Evolutionary conservation across 2,888 invertebrate genomes (phyloP), one percentile per base, ranked within the genome.

Genomic region (Leucoma salicis): DNA sequence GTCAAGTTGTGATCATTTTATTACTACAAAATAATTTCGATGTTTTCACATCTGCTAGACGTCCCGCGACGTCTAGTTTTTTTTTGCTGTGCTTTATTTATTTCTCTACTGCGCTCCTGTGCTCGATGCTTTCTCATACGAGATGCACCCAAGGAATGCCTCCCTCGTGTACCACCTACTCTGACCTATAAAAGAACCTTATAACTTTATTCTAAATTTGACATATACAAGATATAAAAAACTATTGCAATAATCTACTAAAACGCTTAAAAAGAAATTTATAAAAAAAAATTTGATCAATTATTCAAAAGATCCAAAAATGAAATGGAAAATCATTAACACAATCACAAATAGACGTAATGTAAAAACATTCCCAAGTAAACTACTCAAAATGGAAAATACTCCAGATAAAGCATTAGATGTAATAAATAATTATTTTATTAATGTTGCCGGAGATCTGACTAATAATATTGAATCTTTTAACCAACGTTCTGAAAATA

Each of bases 141-240:
- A n/a, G n/a, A n/a, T n/a, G n/a, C n/a, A n/a, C n/a, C n/a, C n/a
- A n/a, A n/a, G n/a, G n/a, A n/a, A n/a, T n/a, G n/a, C n/a, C n/a
- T n/a, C n/a, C n/a, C n/a, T n/a, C n/a, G n/a, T n/a, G n/a, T n/a
- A n/a, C n/a, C n/a, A n/a, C n/a, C n/a, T n/a, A n/a, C n/a, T n/a
- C n/a, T n/a, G n/a, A n/a, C n/a, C n/a, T 1, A 34, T 21, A 24
- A 24, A 4, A 2, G 34, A 34, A 1, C 32, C 32, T 3, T 6
- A 15, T 1, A 32, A 32, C 7, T n/a, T 3, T 2, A 16, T 32
- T 7, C n/a, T 32, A 1, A 16, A 2, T 4, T 15, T 32, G n/a
- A 16, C 32, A 3, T 32, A 32, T 16, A 32, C 10, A 10, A 5
- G 32, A n/a, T 32, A 32, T 10, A 32, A 32, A 32, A 32, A 32